phyloP scores from a whole-genome alignment of 2,888 invertebrate genomes.

The Diloba caeruleocephala region DNA sequence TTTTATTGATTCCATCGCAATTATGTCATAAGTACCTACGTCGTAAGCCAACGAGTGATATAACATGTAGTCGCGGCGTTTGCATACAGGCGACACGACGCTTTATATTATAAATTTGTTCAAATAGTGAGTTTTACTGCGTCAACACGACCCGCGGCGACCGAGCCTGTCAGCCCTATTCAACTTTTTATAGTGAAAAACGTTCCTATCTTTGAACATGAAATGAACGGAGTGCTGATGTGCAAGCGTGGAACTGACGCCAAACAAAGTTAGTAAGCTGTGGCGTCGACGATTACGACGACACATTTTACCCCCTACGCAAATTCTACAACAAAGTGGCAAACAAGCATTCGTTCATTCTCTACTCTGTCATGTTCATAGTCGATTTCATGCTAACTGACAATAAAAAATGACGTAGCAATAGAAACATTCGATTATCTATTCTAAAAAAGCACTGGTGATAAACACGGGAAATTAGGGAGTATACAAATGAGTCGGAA shows the following conservation, averaged over 20 bases:
- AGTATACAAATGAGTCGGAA: constrained; percentile 30
- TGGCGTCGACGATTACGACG: neutral
- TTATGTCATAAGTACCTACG: constrained; percentile 79
- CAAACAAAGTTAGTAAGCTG: neutral
- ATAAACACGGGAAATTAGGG: constrained; percentile 33
- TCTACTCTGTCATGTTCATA: constrained; percentile 23
- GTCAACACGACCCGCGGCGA: constrained; percentile 45
- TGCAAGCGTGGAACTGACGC: neutral
- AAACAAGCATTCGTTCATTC: constrained; percentile 33
- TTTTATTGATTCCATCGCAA: constrained; percentile 81
- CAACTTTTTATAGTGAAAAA: constrained; percentile 45
- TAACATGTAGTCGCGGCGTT: constrained; percentile 66
- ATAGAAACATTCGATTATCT: constrained; percentile 27
- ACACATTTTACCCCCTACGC: neutral
- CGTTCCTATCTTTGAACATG: constrained; percentile 35
- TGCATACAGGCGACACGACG: constrained; percentile 68
- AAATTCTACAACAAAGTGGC: neutral
- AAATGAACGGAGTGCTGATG: constrained; percentile 20
- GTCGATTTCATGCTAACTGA: constrained; percentile 47
- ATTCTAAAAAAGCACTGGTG: constrained; percentile 29
- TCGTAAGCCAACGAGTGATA: constrained; percentile 76
- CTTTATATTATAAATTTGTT: constrained; percentile 46
- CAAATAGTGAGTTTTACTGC: constrained; percentile 48
- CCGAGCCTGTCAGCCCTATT: constrained; percentile 47
- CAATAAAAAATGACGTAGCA: constrained; percentile 45